phyloP scores from a whole-genome alignment of 2,888 invertebrate genomes.

The Nephrocerus scutellatus region DNA sequence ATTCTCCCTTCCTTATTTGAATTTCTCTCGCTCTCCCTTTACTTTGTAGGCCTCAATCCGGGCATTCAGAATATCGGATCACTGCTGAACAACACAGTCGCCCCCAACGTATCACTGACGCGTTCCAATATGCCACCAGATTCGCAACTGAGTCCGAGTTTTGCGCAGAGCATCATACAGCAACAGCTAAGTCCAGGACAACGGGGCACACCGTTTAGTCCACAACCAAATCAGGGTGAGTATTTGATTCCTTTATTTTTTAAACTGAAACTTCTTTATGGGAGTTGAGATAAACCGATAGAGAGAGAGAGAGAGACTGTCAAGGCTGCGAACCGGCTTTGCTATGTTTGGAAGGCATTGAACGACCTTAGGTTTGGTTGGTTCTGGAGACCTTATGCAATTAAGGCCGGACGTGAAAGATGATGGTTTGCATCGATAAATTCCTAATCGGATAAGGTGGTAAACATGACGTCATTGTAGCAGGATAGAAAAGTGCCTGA shows the following conservation, averaged over 20 bases:
- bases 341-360: too few relatives aligned
- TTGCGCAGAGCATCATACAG: conserved; percentile 48
- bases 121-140: conserved; percentile 56
- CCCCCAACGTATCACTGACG: conserved; percentile 83
- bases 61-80: conserved; percentile 65
- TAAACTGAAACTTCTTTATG: too few relatives aligned
- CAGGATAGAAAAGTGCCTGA: too few relatives aligned
- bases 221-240: conserved; percentile 44
- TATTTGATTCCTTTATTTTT: background rate
- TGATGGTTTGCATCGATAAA: too few relatives aligned
- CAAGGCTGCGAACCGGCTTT: too few relatives aligned
- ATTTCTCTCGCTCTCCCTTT: conserved; percentile 8
- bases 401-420: too few relatives aligned
- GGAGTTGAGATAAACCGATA: too few relatives aligned
- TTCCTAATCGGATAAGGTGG: too few relatives aligned
- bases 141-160: conserved; percentile 59
- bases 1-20: background rate
- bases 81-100: conserved; percentile 69
- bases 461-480: too few relatives aligned
- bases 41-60: conserved; percentile 40
- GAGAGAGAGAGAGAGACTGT: too few relatives aligned
- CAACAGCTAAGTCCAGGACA: conserved; percentile 46
- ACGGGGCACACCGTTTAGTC: conserved; percentile 47
- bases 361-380: too few relatives aligned
- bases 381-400: too few relatives aligned